A percentile compares a stretch with the other conserved stretches of the same genome.
Evolutionary conservation across 2,888 invertebrate species (phyloP).

Genomic region (Aporophyla lueneburgensis): DNA sequence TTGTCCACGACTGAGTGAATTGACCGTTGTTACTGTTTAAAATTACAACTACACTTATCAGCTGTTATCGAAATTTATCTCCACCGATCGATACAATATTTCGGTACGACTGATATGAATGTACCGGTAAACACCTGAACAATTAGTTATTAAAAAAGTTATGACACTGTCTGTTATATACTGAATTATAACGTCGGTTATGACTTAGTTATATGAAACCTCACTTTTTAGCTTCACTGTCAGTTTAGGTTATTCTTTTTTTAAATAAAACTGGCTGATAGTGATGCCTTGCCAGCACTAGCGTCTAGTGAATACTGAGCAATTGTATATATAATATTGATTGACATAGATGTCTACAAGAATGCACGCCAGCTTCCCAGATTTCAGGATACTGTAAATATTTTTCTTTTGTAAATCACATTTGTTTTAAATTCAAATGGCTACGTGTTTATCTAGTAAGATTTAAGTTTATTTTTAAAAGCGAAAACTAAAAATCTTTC

Average conservation of each 20-base stretch:
- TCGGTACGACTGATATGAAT: constrained; percentile 22
- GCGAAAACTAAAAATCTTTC: background rate
- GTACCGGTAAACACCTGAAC: constrained; percentile 6
- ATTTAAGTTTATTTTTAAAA: constrained; percentile 4
- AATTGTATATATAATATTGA: constrained; percentile 51
- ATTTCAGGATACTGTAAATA: constrained; percentile 16
- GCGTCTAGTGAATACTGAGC: constrained; percentile 55
- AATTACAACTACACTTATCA: constrained; percentile 65
- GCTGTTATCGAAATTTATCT: constrained; percentile 68
- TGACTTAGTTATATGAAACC: constrained; percentile 38
- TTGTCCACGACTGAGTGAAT: constrained; percentile 62
- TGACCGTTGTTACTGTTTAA: constrained; percentile 62
- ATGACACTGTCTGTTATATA: background rate
- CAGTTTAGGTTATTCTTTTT: constrained; percentile 26
- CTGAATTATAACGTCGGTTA: constrained; percentile 9
- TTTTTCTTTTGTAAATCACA: constrained; percentile 6
- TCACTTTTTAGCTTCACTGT: constrained; percentile 54
- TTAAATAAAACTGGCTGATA: constrained; percentile 9
- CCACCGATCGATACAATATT: constrained; percentile 68
- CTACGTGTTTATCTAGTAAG: background rate
- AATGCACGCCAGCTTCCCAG: constrained; percentile 25
- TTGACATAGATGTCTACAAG: constrained; percentile 38
- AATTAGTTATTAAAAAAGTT: background rate
- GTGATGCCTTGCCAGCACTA: constrained; percentile 42
- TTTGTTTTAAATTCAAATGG: constrained; percentile 32